Conservation (phyloP, 2,888 invertebrate genomes). For the Strigamia maritima region DNA sequence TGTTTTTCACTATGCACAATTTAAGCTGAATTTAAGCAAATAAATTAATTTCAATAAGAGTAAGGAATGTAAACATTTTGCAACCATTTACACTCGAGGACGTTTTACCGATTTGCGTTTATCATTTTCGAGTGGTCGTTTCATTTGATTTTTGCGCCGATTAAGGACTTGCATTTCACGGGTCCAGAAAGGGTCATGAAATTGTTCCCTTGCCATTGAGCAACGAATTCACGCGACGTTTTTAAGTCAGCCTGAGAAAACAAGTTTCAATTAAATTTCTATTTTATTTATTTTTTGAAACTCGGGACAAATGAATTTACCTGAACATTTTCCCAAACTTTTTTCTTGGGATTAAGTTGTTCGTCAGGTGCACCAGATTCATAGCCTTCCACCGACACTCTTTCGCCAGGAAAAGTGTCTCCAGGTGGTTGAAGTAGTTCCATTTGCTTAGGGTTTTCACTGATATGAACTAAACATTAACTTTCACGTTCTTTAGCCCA, state of each 20-base stretch:
- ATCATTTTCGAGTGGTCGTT: constrained; percentile 43
- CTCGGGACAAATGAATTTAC: constrained; percentile 48
- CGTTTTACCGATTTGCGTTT: background rate
- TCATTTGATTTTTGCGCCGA: constrained; percentile 79
- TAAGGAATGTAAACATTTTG: background rate
- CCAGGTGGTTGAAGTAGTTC: constrained; percentile 80
- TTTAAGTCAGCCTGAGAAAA: constrained; percentile 52
- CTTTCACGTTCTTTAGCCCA: background rate
- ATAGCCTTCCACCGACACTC: constrained; percentile 77
- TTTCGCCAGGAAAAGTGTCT: constrained; percentile 75
- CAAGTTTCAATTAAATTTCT: background rate
- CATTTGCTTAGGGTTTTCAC: constrained; percentile 70
- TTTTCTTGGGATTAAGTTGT: constrained; percentile 90
- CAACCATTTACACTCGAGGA: background rate
- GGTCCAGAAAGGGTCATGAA: constrained; percentile 69
- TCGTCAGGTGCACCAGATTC: constrained; percentile 74
- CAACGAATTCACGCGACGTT: constrained; percentile 61
- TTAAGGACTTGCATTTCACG: constrained; percentile 70
- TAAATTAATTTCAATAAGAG: background rate
- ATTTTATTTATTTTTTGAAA: background rate
- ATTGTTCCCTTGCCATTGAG: constrained; percentile 81
- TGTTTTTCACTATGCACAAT: background rate
- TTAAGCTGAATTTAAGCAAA: background rate
- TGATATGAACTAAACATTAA: constrained; percentile 36
- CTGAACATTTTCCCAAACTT: constrained; percentile 90